Conservation (phyloP, 2,888 invertebrate species). For the Apodemia zela region DNA sequence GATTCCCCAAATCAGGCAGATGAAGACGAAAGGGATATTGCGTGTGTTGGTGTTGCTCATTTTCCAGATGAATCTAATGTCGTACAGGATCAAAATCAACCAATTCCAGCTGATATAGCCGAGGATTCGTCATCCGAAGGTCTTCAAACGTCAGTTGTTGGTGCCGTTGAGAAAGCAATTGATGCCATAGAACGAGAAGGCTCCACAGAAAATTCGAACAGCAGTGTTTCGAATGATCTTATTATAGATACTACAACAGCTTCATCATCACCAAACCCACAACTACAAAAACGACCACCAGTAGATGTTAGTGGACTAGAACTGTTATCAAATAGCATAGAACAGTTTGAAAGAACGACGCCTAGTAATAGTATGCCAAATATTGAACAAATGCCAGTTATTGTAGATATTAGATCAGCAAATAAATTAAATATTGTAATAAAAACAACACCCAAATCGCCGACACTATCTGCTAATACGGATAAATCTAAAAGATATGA, state of each 20-base stretch:
- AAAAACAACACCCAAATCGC: conserved; percentile 68
- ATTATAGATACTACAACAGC: conserved; percentile 67
- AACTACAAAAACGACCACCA: conserved; percentile 42
- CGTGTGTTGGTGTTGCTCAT: conserved; percentile 72
- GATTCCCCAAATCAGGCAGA: conserved; percentile 73
- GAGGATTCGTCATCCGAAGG: conserved; percentile 68
- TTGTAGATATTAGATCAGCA: conserved; percentile 62
- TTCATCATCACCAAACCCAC: conserved; percentile 46
- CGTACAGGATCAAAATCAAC: conserved; percentile 41
- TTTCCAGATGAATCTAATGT: conserved; percentile 56
- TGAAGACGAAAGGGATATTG: conserved; percentile 67
- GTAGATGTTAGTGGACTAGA: conserved; percentile 91
- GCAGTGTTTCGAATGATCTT: conserved; percentile 66
- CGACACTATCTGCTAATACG: conserved; percentile 51
- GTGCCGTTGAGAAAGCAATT: conserved; percentile 66
- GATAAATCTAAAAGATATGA: conserved; percentile 64
- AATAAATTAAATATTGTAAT: conserved; percentile 66
- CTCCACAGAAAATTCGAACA: conserved; percentile 59
- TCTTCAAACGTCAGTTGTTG: conserved; percentile 49
- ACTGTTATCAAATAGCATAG: conserved; percentile 91
- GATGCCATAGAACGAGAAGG: conserved; percentile 68
- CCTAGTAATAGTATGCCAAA: conserved; percentile 57
- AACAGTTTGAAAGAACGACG: conserved; percentile 84
- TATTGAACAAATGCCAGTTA: conserved; percentile 54
- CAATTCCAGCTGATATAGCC: conserved; percentile 53